Percentiles rank a stretch among this genome's conserved stretches.
Evolutionary conservation across 2,888 invertebrate species (phyloP).

Genomic region (Amphipoea lucens): DNA sequence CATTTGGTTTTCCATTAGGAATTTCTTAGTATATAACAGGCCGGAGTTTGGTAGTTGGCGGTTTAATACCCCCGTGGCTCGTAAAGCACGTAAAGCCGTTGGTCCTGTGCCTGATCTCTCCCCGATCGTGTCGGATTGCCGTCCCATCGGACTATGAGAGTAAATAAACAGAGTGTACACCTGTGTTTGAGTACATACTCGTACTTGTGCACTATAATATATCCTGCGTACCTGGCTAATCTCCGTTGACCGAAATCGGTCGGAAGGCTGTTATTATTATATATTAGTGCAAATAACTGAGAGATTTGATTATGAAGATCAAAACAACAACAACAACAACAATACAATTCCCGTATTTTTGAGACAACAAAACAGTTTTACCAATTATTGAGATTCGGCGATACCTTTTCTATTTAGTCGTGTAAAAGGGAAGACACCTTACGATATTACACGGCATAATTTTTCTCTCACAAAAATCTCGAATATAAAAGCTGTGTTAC

Average conservation of each 20-base stretch:
- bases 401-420: conserved; percentile 20
- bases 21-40: too few relatives aligned
- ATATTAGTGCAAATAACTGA: neutral
- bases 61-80: neutral
- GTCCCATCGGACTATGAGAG: neutral
- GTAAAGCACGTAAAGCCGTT: too few relatives aligned
- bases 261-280: too few relatives aligned
- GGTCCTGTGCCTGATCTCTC: neutral
- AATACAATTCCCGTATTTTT: neutral
- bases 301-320: neutral
- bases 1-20: too few relatives aligned
- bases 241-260: neutral
- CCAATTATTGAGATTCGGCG: conserved; percentile 20
- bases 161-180: neutral
- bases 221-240: too few relatives aligned
- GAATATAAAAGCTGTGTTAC: conserved; percentile 35
- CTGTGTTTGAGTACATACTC: neutral
- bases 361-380: neutral
- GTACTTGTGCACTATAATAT: too few relatives aligned
- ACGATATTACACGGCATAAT: conserved; percentile 38
- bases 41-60: neutral
- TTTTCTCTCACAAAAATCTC: conserved; percentile 31
- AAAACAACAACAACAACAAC: too few relatives aligned
- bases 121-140: neutral
- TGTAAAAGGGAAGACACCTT: conserved; percentile 14